Conservation (phyloP, 2,888 invertebrate species). For the Noctua janthina region DNA sequence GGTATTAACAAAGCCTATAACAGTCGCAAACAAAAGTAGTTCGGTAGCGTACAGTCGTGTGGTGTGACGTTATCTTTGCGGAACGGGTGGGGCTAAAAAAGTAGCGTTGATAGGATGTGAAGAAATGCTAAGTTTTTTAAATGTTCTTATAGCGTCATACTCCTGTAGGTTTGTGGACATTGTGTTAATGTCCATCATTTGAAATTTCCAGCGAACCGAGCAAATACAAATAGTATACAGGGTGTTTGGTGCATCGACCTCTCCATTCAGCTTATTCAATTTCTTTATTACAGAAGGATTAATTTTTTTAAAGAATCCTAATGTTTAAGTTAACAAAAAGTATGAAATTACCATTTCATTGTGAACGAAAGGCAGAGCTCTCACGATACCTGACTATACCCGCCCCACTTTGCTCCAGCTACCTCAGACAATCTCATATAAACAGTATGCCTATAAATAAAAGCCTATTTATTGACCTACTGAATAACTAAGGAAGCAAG, state of each 20-base stretch:
- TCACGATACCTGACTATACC: background rate
- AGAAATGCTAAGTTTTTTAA: background rate
- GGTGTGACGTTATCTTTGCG: conserved; percentile 69
- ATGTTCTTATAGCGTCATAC: background rate
- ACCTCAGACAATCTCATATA: background rate
- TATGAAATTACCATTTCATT: background rate
- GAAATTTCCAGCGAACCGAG: background rate
- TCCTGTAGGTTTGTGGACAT: background rate
- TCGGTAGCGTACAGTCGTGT: conserved; percentile 47
- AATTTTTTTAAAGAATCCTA: background rate
- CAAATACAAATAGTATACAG: background rate
- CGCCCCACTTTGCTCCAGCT: background rate
- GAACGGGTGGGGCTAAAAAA: conserved; percentile 47
- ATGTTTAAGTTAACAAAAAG: background rate
- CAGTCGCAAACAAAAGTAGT: conserved; percentile 69
- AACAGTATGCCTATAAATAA: background rate
- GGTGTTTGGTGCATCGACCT: no score
- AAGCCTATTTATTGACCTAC: background rate
- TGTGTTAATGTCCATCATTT: background rate
- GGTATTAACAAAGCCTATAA: conserved; percentile 49
- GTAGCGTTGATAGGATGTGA: background rate
- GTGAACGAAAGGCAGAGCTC: background rate
- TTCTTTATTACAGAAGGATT: no score
- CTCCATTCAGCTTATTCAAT: no score
- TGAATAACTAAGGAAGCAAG: background rate